phyloP scores from a whole-genome alignment of 2,888 invertebrate species.

The Heliconius ismenius region DNA sequence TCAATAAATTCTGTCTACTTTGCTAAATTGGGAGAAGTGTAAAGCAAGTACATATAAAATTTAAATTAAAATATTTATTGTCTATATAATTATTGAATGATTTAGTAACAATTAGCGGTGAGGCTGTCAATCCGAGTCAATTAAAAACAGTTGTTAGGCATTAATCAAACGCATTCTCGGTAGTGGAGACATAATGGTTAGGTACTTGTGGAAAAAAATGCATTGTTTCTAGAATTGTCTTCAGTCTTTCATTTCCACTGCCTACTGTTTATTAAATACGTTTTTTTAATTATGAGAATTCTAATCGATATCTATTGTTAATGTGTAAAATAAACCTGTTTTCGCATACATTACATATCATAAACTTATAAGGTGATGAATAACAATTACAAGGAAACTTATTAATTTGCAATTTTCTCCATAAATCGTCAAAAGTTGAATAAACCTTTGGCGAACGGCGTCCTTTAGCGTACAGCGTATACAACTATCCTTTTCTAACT shows the following conservation, averaged over 20 bases:
- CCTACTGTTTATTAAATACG: constrained; percentile 11
- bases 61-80: neutral
- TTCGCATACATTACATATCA: constrained; percentile 3
- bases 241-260: constrained; percentile 27
- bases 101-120: constrained; percentile 14
- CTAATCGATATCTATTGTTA: neutral
- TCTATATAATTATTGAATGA: neutral
- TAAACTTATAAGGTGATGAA: neutral
- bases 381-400: constrained; percentile 27
- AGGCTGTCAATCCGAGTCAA: constrained; percentile 1
- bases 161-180: constrained; percentile 29
- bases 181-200: constrained; percentile 13
- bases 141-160: constrained; percentile 9
- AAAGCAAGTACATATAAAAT: too few relatives aligned
- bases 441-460: constrained; percentile 62
- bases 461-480: constrained; percentile 45
- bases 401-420: constrained; percentile 56
- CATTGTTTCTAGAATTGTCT: constrained; percentile 26
- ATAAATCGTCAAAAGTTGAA: constrained; percentile 66
- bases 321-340: neutral
- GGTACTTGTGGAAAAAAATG: constrained; percentile 18
- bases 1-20: too few relatives aligned
- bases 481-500: constrained; percentile 54
- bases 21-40: too few relatives aligned
- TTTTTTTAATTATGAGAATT: constrained; percentile 2